Base-by-base conservation (phyloP, 2,888 invertebrate species). In the Odontocolon sp. region DNA sequence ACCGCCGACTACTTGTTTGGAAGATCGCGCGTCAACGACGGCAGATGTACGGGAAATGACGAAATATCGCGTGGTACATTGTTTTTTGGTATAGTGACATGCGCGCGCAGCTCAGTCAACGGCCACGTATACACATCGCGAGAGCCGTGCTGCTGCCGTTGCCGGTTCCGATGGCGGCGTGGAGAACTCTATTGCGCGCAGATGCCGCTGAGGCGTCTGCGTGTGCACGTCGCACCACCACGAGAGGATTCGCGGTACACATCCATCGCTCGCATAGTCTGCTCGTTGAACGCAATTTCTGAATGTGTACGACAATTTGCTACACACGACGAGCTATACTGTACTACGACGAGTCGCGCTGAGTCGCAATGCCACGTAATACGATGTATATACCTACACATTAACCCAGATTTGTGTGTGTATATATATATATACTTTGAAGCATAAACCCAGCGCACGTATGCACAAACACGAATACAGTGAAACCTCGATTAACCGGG, bases 21-120 rank as follows among this genome's bases (percentile, higher is more conserved):
- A 11, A 8, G 3, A 8, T 23, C 3, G 14, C 40, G 21, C 54
- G 9, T 66, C 16, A 2, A 23, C 36, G 11, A 9, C 33, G 18
- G 38, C 42, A 59, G 64, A 67, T 66, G 36, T 23, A 40, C 36
- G 71, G 54, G 66, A 76, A 75, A 61, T 78, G 76, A 78, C 68
- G 78, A 71, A 67, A 75, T 21, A 67, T 79, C 77, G 72, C 80
- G 79, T 79, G 77, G 74, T 77, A 64, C 54, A 57, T 77, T 77
- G 79, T 77, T 79, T 77, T 79, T n/a, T n/a, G 50, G 40, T 74
- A 59, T 40, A 67, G 40, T 14, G 11, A 42, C 26, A 38, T 79
- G 79, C 80, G 77, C 80, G 79, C 77, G 80, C 80, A 80, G 5
- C 54, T 52, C 50, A 47, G 57, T 36, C 42, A 70, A 70, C 63